phyloP scores from a whole-genome alignment of 2,888 invertebrate species.

The Junonia oenone region DNA sequence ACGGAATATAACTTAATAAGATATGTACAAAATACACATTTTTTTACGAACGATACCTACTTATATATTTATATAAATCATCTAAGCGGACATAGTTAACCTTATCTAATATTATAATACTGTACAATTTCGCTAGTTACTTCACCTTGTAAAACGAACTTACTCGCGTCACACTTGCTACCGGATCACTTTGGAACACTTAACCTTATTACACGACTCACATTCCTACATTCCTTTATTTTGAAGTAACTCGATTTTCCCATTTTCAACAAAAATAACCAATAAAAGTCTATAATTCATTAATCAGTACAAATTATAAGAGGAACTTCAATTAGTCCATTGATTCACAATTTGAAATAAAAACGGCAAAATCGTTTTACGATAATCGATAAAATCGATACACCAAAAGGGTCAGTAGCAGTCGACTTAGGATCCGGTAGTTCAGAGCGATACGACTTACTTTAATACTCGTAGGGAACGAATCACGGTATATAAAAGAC shows the following conservation, averaged over 20 bases:
- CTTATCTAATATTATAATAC: slow-evolving; percentile 73
- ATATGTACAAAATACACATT: slow-evolving; percentile 77
- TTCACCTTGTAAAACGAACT: slow-evolving; percentile 64
- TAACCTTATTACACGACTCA: not conserved
- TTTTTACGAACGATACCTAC: slow-evolving; percentile 64
- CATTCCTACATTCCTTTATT: not conserved
- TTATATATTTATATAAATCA: slow-evolving; percentile 54
- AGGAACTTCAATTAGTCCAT: not conserved
- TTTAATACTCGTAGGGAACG: slow-evolving; percentile 66
- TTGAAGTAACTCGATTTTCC: not conserved
- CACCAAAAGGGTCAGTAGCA: not conserved
- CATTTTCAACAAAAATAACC: not conserved
- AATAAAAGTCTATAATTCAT: not conserved
- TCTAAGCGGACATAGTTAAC: slow-evolving; percentile 60
- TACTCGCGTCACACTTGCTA: slow-evolving; percentile 28
- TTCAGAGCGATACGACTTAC: slow-evolving; percentile 15
- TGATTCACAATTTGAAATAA: not conserved
- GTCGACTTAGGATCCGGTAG: slow-evolving; percentile 10
- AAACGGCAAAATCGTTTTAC: not conserved
- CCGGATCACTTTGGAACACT: not conserved
- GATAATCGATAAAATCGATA: not conserved
- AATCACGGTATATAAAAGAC: slow-evolving; percentile 61
- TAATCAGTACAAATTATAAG: not conserved
- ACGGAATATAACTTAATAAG: slow-evolving; percentile 70
- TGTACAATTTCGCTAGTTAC: slow-evolving; percentile 78